Evolutionary conservation across 2,113 vertebrate species (phyloP), one percentile per base, ranked within the genome.

Genomic region (Synodontis membranacea): DNA sequence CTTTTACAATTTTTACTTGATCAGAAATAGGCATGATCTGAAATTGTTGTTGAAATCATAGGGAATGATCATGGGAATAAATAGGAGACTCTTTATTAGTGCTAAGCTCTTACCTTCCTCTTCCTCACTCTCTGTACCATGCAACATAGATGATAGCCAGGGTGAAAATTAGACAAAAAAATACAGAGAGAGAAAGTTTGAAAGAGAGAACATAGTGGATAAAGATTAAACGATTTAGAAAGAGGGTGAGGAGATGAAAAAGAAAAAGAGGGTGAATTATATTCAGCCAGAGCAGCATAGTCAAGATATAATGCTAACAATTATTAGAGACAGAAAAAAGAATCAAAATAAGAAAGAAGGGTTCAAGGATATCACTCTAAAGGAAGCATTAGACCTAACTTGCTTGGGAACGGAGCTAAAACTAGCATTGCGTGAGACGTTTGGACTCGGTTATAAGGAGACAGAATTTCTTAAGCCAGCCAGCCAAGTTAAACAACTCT

Each of bases 101-200:
- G 6, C 56, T 58, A 39, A 62, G 10, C 84, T 92, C 96, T 97
- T 97, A 97, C 97, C 97, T 96, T 96, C 96, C 90, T 93, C 94
- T 88, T 85, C 90, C 60, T 93, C 93, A 95, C 90, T 90, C 89
- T 96, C 95, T 93, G 94, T 93, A 86, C 96, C 96, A 94, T 93
- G 90, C 70, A 84, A 89, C 88, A 89, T 86, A 90, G 88, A 89
- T 89, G 39, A 74, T 56, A 82, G 91, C 88, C 92, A 92, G 39
- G 85, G 89, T 50, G 42, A 82, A 64, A 88, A 80, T 50, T 37
- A 86, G 37, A 84, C 14, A 83, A 15, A 84, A 15, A 84, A n/a
- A 64, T 56, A 79, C 23, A 81, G 23, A 48, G 25, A 48, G 25
- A 31, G 11, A 78, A 50, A 19, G 39, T 37, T 66, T 54, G 54